Evolutionary conservation across 2,797 vertebrate species (phyloP).

Genomic region (Apogon talboti): DNA sequence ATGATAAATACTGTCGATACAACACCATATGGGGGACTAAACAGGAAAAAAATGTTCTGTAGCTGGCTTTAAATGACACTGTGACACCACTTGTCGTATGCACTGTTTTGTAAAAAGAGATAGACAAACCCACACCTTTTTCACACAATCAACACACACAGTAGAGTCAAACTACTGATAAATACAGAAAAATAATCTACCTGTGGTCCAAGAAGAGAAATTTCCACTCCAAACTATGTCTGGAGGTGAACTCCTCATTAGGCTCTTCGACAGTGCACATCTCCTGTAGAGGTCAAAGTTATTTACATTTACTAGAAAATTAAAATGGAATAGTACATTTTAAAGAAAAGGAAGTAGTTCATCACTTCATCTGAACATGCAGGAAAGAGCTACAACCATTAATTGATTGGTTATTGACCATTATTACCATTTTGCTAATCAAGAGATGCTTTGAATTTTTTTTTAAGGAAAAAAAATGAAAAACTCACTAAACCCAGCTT

Average conservation of each 20-base stretch:
- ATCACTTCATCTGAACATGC: not conserved
- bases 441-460: too few relatives aligned
- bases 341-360: too few relatives aligned
- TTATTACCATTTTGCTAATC: too few relatives aligned
- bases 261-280: constrained; percentile 97
- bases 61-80: too few relatives aligned
- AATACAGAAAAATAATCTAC: constrained; percentile 66
- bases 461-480: too few relatives aligned
- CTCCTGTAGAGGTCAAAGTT: constrained; percentile 83
- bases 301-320: not conserved
- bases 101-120: too few relatives aligned
- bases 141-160: not conserved
- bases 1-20: not conserved
- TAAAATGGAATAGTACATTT: not conserved
- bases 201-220: constrained; percentile 98
- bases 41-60: not conserved
- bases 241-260: constrained; percentile 97
- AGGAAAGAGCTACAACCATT: not conserved
- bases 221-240: constrained; percentile 99
- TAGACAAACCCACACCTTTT: not conserved
- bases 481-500: too few relatives aligned
- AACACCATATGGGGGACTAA: not conserved
- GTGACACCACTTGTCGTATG: too few relatives aligned
- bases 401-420: too few relatives aligned
- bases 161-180: not conserved